Evolutionary conservation across 2,888 invertebrate genomes (phyloP).

Genomic region (Podotricha telesiphe): DNA sequence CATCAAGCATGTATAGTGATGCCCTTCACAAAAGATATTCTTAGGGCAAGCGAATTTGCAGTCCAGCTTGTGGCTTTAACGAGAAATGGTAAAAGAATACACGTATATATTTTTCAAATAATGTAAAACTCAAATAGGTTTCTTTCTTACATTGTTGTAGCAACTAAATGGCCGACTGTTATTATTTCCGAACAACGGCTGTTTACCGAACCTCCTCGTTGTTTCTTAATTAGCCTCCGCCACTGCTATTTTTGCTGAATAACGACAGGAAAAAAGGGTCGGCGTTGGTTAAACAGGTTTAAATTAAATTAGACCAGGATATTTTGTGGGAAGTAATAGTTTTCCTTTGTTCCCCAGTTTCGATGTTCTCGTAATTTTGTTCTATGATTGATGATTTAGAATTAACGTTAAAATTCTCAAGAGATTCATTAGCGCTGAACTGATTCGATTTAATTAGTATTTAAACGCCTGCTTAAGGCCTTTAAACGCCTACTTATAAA

Average conservation of each 20-base stretch:
- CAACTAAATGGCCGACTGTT: constrained; percentile 33
- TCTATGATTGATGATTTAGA: constrained; percentile 17
- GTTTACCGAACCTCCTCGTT: constrained; percentile 40
- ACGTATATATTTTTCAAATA: constrained; percentile 24
- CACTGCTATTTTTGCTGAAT: constrained; percentile 38
- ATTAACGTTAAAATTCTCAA: constrained; percentile 6
- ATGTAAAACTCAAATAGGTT: constrained; percentile 28
- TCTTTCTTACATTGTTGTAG: constrained; percentile 30
- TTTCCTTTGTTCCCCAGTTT: constrained; percentile 16
- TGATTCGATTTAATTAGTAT: not conserved
- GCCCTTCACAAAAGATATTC: not conserved
- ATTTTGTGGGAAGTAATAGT: constrained; percentile 22
- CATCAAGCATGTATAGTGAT: not conserved
- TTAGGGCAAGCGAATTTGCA: constrained; percentile 1
- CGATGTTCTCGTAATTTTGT: constrained; percentile 7
- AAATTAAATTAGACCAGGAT: constrained; percentile 32
- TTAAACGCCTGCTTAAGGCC: not conserved
- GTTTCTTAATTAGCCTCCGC: constrained; percentile 42
- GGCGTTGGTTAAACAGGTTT: constrained; percentile 30
- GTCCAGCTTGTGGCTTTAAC: not conserved
- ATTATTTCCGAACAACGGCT: constrained; percentile 41
- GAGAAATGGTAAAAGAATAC: constrained; percentile 15
- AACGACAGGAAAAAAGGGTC: constrained; percentile 34
- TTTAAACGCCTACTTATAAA: not conserved
- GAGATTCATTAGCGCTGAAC: constrained; percentile 1